Conservation (phyloP, 1,140 invertebrate genomes). For the Camponotus vicinus region DNA sequence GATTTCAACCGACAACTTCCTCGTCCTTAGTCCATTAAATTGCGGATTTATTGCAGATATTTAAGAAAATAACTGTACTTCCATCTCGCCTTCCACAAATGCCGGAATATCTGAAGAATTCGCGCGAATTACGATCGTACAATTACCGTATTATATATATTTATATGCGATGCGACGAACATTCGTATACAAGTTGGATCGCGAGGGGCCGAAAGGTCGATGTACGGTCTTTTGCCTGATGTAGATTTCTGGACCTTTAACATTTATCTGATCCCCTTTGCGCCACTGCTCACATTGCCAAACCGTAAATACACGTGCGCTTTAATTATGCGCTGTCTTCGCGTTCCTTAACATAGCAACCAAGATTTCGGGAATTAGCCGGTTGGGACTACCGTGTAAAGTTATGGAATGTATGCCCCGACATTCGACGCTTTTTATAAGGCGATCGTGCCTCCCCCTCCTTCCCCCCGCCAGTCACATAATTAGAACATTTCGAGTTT, state of each 20-base stretch:
- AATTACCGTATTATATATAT: slow-evolving; percentile 48
- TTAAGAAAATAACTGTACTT: slow-evolving; percentile 39
- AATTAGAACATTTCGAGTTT: slow-evolving; percentile 57
- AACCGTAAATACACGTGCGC: slow-evolving; percentile 52
- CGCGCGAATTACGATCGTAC: slow-evolving; percentile 36
- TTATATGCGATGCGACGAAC: slow-evolving; percentile 5
- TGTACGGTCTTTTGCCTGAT: slow-evolving; percentile 24
- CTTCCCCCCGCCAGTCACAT: background rate
- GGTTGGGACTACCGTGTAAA: slow-evolving; percentile 17
- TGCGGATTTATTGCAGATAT: background rate
- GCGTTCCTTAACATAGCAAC: background rate
- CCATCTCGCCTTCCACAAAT: background rate
- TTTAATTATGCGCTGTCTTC: slow-evolving; percentile 55
- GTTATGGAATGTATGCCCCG: slow-evolving; percentile 2
- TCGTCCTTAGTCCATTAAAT: slow-evolving; percentile 17
- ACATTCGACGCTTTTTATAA: slow-evolving; percentile 44
- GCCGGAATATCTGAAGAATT: slow-evolving; percentile 30
- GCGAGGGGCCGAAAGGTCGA: slow-evolving; percentile 28
- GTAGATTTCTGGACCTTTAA: slow-evolving; percentile 26
- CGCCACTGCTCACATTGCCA: slow-evolving; percentile 19
- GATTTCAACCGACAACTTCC: background rate
- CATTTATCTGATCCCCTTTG: slow-evolving; percentile 52
- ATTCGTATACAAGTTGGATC: background rate
- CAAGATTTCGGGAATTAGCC: slow-evolving; percentile 18
- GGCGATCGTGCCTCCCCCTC: background rate